Base-by-base conservation (phyloP, 2,797 vertebrate species). In the Pseudomugil gertrudae region DNA sequence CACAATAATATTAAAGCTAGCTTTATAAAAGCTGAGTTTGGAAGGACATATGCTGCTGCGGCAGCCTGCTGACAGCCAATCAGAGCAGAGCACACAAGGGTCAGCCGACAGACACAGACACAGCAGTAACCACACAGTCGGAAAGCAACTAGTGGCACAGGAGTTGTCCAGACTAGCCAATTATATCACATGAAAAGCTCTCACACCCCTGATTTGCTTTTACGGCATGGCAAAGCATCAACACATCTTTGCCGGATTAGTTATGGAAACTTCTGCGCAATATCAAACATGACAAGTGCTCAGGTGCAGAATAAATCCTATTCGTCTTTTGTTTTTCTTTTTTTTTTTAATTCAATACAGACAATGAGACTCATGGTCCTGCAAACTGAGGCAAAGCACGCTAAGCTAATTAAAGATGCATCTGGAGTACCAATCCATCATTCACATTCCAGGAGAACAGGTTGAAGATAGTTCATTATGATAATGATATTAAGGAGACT, bases 401-500 rank as follows among this genome's bases (percentile, higher is more conserved):
- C 21, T 23, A 15, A 32, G 26, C 24, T 71, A 15, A 47, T 47
- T 61, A 13, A 50, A 53, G 24, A 53, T 36, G 10, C 56, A 6
- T 5, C 55, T 3, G 2, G 30, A 70, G 69, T 50, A 59, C 57
- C 48, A 68, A 43, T 17, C 65, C 1, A 15, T 57, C 11, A 51
- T 59, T 33, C 36, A 19, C 27, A 33, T 48, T 59, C 63, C 19
- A 1, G 6, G 6, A 45, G 43, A 26, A 33, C 26, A 38, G 14
- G 58, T 29, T 27, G 15, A 50, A 14, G 23, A 48, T 15, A 15
- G 30, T 72, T 63, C 13, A 57, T 30, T 60, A 56, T 53, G 23
- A 66, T 52, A 47, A 61, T 2, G 27, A 6, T 23, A 59, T 58
- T 57, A 47, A 66, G 26, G 40, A 70, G 60, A 38, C 10, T 51